Evolutionary conservation across 2,113 vertebrate genomes (phyloP).

Genomic region (Psettodes erumei): DNA sequence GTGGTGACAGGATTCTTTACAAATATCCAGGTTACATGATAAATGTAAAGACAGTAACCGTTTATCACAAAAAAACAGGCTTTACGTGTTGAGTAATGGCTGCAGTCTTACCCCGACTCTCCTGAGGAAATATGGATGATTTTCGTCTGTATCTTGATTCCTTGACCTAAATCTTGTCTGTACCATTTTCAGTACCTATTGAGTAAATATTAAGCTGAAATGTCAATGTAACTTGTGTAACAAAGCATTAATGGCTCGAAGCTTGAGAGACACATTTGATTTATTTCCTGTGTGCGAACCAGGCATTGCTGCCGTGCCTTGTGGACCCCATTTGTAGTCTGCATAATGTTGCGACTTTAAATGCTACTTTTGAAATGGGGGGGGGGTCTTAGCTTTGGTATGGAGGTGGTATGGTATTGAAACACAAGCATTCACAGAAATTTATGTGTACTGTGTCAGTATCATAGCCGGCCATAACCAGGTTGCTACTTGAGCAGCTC

Average conservation of each 20-base stretch:
- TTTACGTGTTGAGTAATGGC: not conserved
- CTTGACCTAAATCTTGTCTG: not conserved
- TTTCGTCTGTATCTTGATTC: not conserved
- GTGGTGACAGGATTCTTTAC: not conserved
- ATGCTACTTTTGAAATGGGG: not conserved
- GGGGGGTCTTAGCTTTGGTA: not conserved
- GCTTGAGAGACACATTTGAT: not conserved
- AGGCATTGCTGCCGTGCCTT: constrained; percentile 18
- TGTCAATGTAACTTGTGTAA: not conserved
- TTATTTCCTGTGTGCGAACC: not conserved
- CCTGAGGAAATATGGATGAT: not conserved
- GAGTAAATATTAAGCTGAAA: not conserved
- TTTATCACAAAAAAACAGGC: not conserved
- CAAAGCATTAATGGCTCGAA: not conserved
- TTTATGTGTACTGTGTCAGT: not conserved
- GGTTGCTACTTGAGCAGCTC: constrained; percentile 8
- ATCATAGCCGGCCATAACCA: not conserved
- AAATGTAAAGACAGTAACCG: not conserved
- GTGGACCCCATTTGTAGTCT: not conserved
- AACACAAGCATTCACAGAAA: not conserved
- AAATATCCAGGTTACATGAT: not conserved
- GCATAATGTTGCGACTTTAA: not conserved
- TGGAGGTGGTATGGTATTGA: constrained; percentile 4
- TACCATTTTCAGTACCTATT: not conserved
- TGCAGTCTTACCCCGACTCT: not conserved